These are phyloP conservation scores for Scopus umbretta DNA, from an alignment of 2,113 vertebrate species.

Conservation along the genomic window DNA sequence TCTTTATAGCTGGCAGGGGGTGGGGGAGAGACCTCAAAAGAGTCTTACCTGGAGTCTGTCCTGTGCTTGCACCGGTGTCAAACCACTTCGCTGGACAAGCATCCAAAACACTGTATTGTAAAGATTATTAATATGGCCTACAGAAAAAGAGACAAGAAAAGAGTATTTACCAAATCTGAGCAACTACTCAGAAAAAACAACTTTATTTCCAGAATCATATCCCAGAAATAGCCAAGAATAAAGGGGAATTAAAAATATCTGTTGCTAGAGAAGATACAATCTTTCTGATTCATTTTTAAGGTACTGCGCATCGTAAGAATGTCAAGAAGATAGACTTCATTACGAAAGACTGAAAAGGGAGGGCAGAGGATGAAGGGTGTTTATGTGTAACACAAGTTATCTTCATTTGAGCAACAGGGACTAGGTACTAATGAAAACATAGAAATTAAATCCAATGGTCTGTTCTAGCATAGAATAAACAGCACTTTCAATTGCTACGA, in stretches of 20 bases:
- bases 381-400: neutral
- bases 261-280: neutral
- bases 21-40: neutral
- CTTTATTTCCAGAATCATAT: neutral
- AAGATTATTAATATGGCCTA: conserved; percentile 96
- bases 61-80: conserved; percentile 86
- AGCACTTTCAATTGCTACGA: neutral
- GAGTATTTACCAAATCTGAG: neutral
- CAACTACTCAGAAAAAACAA: neutral
- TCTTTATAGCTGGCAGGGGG: neutral
- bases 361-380: neutral
- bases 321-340: neutral
- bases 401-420: neutral
- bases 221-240: neutral
- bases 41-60: conserved; percentile 82
- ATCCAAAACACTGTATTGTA: conserved; percentile 97
- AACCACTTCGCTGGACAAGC: conserved; percentile 85
- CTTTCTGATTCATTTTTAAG: neutral
- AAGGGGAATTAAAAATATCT: neutral
- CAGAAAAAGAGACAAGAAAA: neutral
- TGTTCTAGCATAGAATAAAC: neutral
- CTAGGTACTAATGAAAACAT: neutral
- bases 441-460: neutral
- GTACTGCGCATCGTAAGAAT: neutral
- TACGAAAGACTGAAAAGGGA: neutral